A percentile compares a stretch with the other conserved stretches of the same genome.
Conservation (phyloP, 1,140 invertebrate species). For the Anadara kagoshimensis region DNA sequence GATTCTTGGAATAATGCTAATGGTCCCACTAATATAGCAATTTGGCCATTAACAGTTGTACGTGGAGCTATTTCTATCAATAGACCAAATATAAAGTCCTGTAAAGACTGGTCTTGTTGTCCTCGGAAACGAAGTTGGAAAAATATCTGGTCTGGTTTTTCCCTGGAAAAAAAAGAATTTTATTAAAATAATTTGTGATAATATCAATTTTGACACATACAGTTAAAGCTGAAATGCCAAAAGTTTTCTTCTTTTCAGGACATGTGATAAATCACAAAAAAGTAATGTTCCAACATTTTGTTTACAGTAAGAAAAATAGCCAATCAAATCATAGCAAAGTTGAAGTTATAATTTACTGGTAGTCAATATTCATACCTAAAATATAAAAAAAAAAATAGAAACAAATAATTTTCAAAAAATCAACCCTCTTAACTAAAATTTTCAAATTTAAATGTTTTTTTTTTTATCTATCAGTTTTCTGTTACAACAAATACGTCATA, state of each 20-base stretch:
- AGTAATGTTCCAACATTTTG: neutral
- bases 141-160: slow-evolving; percentile 30
- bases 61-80: slow-evolving; percentile 37
- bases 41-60: slow-evolving; percentile 35
- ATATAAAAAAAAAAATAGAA: too few relatives aligned
- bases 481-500: too few relatives aligned
- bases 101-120: slow-evolving; percentile 25
- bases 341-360: neutral
- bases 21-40: slow-evolving; percentile 28
- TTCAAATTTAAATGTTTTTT: neutral
- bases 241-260: neutral
- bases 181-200: neutral
- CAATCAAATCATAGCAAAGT: neutral
- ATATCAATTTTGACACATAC: neutral
- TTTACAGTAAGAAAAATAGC: neutral
- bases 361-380: too few relatives aligned
- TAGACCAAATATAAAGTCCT: slow-evolving; percentile 31
- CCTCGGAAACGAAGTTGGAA: slow-evolving; percentile 35
- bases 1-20: slow-evolving; percentile 32
- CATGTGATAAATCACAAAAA: too few relatives aligned
- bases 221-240: neutral
- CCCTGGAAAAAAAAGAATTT: neutral
- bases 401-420: neutral
- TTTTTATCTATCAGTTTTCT: neutral
- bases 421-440: neutral